These are phyloP conservation scores for Tauraco erythrolophus DNA, from an alignment of 2,113 vertebrate species.

Conservation along the genomic window DNA sequence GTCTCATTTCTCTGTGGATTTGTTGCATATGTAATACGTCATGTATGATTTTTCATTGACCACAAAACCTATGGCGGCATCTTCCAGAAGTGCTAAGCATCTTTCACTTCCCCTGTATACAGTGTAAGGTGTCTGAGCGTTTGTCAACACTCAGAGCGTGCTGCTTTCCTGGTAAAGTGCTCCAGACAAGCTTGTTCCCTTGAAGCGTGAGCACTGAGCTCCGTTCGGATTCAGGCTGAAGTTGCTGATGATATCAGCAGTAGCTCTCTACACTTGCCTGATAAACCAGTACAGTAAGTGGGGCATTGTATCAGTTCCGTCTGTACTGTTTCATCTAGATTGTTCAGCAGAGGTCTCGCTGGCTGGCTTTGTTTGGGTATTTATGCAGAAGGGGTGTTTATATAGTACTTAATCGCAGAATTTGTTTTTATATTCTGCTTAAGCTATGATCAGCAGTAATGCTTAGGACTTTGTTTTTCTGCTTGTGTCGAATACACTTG, in stretches of 20 bases:
- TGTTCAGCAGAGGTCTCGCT: neutral
- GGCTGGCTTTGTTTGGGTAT: neutral
- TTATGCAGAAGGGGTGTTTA: neutral
- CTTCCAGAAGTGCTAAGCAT: neutral
- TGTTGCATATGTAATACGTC: accelerated
- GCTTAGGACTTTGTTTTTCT: neutral
- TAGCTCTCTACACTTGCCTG: neutral
- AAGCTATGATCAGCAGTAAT: neutral
- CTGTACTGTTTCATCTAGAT: neutral
- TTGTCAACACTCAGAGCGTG: neutral
- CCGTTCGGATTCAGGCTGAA: neutral
- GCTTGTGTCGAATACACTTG: neutral
- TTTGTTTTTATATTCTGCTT: neutral
- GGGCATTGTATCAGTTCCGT: neutral
- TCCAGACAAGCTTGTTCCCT: neutral
- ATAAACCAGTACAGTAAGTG: neutral
- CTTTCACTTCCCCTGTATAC: neutral
- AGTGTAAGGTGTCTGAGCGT: neutral
- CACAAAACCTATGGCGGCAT: accelerated
- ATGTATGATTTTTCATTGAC: neutral
- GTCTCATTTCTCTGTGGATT: neutral
- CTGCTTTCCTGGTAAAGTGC: neutral
- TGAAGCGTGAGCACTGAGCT: accelerated
- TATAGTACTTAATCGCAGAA: neutral
- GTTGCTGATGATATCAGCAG: neutral